A percentile compares a stretch with the other conserved stretches of the same genome.
These are phyloP conservation scores for Drosophila burlai DNA, from an alignment of 1,140 invertebrate species.

Conservation along the genomic window DNA sequence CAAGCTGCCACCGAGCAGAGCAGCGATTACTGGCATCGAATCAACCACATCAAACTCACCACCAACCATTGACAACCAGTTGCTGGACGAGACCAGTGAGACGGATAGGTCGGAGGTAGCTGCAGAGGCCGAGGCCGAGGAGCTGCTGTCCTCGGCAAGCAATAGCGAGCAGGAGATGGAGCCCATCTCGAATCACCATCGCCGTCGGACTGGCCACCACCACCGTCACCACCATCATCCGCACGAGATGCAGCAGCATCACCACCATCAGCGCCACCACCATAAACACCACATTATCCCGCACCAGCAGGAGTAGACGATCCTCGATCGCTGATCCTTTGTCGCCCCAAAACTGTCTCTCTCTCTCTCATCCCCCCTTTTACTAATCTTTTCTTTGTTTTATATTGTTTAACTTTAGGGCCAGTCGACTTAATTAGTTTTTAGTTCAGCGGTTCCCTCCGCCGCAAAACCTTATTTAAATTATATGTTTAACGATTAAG, in stretches of 20 bases:
- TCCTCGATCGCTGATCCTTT: not conserved
- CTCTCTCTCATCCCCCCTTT: conserved; percentile 21
- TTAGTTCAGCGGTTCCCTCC: conserved; percentile 56
- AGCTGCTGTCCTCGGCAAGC: conserved; percentile 38
- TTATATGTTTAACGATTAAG: conserved; percentile 36
- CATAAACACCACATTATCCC: conserved; percentile 43
- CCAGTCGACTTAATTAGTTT: conserved; percentile 79
- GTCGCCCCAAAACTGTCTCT: not conserved
- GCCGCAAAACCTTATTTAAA: conserved; percentile 33
- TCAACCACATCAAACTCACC: conserved; percentile 69
- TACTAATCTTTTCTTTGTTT: conserved; percentile 39
- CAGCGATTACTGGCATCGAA: conserved; percentile 37
- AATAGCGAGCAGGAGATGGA: conserved; percentile 43
- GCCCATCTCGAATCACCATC: conserved; percentile 39
- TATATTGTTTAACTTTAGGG: conserved; percentile 67
- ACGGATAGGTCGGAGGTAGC: conserved; percentile 23
- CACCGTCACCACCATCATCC: conserved; percentile 56
- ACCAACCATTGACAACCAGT: conserved; percentile 69
- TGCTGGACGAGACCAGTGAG: conserved; percentile 67
- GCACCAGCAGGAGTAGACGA: conserved; percentile 55
- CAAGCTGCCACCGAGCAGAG: conserved; percentile 19
- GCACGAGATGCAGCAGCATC: conserved; percentile 52
- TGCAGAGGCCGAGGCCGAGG: conserved; percentile 14
- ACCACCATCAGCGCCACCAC: conserved; percentile 54
- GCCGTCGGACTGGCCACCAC: conserved; percentile 31